These are phyloP conservation scores for Amphiura filiformis DNA, from an alignment of 35 echinoderm and acorn worm species.

Conservation along the genomic window DNA sequence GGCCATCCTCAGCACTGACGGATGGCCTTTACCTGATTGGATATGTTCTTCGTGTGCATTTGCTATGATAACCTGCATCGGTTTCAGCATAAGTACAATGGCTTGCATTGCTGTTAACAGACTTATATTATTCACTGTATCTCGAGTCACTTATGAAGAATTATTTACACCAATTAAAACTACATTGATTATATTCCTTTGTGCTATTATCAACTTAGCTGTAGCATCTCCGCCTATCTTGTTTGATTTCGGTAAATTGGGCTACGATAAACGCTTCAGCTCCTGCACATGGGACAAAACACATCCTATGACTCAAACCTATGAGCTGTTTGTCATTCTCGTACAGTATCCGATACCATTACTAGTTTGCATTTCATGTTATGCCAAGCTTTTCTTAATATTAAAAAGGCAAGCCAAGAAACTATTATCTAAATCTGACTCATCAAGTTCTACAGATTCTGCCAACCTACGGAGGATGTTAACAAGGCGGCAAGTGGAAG, in stretches of 20 bases:
- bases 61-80: neutral
- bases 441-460: neutral
- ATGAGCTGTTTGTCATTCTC: conserved; percentile 34
- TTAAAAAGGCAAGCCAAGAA: conserved; percentile 12
- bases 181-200: neutral
- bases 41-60: conserved; percentile 26
- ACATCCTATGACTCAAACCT: conserved; percentile 12
- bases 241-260: conserved; percentile 44
- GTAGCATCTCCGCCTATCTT: conserved; percentile 21
- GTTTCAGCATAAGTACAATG: conserved; percentile 31
- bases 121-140: conserved; percentile 19
- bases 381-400: conserved; percentile 26
- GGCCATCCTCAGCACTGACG: conserved; percentile 16
- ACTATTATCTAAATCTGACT: neutral
- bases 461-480: neutral
- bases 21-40: conserved; percentile 38
- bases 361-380: conserved; percentile 30
- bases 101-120: conserved; percentile 38
- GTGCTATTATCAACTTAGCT: neutral
- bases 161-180: neutral
- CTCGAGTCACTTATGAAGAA: neutral
- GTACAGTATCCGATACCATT: conserved; percentile 42
- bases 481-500: conserved; percentile 55
- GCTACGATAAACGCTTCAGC: conserved; percentile 65
- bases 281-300: conserved; percentile 49